Evolutionary conservation across 2,888 invertebrate species (phyloP).

Genomic region (Tolmerus cingulatus): DNA sequence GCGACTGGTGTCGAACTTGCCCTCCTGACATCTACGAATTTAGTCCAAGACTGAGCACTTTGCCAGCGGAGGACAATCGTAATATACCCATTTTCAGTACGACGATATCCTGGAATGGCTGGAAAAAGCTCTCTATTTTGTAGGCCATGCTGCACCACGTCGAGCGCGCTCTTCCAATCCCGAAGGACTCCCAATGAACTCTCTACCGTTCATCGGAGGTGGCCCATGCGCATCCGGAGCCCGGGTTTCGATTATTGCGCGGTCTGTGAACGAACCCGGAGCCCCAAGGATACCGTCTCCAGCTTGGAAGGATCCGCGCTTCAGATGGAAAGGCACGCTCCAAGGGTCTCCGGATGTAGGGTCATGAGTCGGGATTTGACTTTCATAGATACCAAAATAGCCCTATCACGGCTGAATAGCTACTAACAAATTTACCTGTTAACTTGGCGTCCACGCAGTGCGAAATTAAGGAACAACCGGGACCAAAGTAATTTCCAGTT

Average conservation of each 20-base stretch:
- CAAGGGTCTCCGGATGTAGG: not conserved
- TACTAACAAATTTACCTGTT: conserved; percentile 31
- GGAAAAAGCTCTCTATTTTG: conserved; percentile 11
- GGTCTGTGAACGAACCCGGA: not conserved
- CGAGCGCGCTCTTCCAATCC: not conserved
- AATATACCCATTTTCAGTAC: conserved; percentile 44
- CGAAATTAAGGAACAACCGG: not conserved
- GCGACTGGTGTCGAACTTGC: not conserved
- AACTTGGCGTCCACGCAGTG: not conserved
- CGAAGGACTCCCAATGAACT: conserved; percentile 10
- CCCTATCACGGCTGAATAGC: conserved; percentile 23
- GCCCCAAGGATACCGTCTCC: not conserved
- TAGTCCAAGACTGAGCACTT: conserved; percentile 44
- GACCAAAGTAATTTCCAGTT: not conserved
- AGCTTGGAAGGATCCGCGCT: not conserved
- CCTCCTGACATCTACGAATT: conserved; percentile 33
- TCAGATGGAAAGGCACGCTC: not conserved
- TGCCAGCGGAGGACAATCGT: conserved; percentile 43
- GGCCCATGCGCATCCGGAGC: not conserved
- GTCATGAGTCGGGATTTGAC: conserved; percentile 26
- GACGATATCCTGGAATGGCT: conserved; percentile 19
- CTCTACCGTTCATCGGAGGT: not conserved
- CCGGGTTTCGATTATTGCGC: conserved; percentile 15
- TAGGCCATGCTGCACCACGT: not conserved
- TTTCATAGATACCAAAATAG: conserved; percentile 29